Evolutionary conservation across 2,113 vertebrate genomes (phyloP).

Genomic region (Nibea albiflora): DNA sequence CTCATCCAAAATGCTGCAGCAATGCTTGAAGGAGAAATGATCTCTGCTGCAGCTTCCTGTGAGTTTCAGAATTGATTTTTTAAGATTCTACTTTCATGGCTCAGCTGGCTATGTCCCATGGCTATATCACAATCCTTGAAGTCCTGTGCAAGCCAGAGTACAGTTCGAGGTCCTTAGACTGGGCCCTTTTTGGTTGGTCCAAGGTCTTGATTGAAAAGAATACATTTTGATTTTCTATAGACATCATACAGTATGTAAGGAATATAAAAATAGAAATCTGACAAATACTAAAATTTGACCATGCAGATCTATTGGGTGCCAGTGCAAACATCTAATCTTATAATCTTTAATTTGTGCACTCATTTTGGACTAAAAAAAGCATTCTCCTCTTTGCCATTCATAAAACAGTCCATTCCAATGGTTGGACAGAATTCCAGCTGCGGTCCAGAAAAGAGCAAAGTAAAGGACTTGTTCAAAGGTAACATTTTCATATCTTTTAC

Average conservation of each 20-base stretch:
- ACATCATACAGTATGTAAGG: constrained; percentile 13
- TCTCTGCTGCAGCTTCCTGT: constrained; percentile 73
- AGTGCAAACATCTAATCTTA: not conserved
- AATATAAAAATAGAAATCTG: constrained; percentile 3
- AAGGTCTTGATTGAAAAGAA: constrained; percentile 61
- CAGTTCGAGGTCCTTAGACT: constrained; percentile 55
- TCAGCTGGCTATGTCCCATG: constrained; percentile 74
- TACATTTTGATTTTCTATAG: constrained; percentile 45
- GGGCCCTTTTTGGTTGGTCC: constrained; percentile 45
- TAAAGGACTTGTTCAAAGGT: not conserved
- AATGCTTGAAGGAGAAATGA: constrained; percentile 70
- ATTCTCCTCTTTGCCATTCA: not conserved
- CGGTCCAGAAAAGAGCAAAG: not conserved
- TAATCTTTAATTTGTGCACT: not conserved
- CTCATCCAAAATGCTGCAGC: constrained; percentile 68
- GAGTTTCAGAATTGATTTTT: constrained; percentile 79
- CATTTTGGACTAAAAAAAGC: not conserved
- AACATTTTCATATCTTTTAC: not conserved
- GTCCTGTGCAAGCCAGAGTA: constrained; percentile 57
- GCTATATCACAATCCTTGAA: constrained; percentile 71
- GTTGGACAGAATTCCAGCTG: not conserved
- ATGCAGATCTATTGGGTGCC: not conserved
- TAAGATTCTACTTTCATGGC: constrained; percentile 77
- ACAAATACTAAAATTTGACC: constrained; percentile 3
- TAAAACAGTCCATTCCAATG: not conserved